These are phyloP conservation scores for Calameuta filiformis DNA, from an alignment of 2,888 invertebrate species.

Conservation along the genomic window DNA sequence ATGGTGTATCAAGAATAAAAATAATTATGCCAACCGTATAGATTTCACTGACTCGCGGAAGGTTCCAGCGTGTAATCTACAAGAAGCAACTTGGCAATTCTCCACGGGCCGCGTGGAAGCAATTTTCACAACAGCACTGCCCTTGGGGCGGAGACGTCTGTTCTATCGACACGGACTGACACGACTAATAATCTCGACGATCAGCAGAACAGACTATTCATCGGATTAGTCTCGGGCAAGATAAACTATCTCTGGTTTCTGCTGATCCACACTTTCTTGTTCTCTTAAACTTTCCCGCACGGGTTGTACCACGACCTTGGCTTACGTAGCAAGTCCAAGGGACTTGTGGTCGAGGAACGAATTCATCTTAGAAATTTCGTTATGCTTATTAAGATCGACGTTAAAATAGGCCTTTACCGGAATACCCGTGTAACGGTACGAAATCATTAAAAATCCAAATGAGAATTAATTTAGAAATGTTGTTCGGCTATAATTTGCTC, in stretches of 20 bases:
- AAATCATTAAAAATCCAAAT: neutral
- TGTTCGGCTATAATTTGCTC: conserved; percentile 43
- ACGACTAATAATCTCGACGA: neutral
- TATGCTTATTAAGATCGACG: neutral
- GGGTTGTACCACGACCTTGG: neutral
- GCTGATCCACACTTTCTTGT: neutral
- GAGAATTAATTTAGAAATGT: conserved; percentile 41
- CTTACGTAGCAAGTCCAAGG: neutral
- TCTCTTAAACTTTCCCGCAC: neutral
- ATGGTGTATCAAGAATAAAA: neutral
- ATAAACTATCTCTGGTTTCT: neutral
- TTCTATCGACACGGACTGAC: neutral
- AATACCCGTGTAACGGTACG: neutral
- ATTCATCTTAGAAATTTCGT: neutral
- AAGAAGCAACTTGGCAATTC: neutral
- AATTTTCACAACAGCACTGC: neutral
- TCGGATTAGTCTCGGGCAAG: neutral
- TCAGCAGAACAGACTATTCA: neutral
- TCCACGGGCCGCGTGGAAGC: neutral
- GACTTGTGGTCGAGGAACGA: neutral
- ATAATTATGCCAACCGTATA: neutral
- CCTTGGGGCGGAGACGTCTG: neutral
- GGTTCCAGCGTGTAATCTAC: neutral
- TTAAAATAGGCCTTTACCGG: neutral
- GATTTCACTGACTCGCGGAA: neutral